Evolutionary conservation across 2,888 invertebrate species (phyloP), one percentile per base, ranked within the genome.

Genomic region (Tortrix viridana): DNA sequence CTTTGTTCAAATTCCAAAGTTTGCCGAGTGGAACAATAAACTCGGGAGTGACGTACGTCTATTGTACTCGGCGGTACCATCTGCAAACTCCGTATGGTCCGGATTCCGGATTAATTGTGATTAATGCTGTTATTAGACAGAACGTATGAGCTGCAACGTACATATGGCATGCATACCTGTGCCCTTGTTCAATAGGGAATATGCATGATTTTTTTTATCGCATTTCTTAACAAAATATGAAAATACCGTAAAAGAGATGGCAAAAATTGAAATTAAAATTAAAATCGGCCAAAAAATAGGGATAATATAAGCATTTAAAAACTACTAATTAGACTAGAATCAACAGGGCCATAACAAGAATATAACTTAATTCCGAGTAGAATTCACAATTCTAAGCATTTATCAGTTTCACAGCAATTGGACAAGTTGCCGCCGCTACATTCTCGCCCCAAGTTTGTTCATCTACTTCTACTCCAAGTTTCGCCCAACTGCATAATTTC

Each of bases 391-490:
- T 59, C 59, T 52, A 59, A 59, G 52, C 59, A 44, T 46, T 71
- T 75, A 73, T 71, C 75, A 72, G 75, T 74, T 71, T 61, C 65
- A 62, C 59, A 63, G 70, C 69, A 74, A 74, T 67, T 65, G 71
- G 67, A 71, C 73, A 77, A 77, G 71, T 80, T 77, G 70, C 72
- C 74, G 71, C 69, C 66, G 71, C 70, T 68, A 69, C 73, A 77
- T 75, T 73, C 76, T 71, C 72, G 73, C 69, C 71, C 68, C 68
- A 74, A 79, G 75, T 81, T 80, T 67, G 74, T 78, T 75, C 74
- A 74, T 75, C 76, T 76, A 75, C 79, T 77, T 75, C 76, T 76
- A 75, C 79, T 77, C 67, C 69, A 80, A 78, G 70, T 77, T 79
- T 66, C 47, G 65, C 69, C 66, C 57, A 71, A 74, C 77, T 79